Conservation (phyloP, 2,113 vertebrate species). For the Martes martes region DNA sequence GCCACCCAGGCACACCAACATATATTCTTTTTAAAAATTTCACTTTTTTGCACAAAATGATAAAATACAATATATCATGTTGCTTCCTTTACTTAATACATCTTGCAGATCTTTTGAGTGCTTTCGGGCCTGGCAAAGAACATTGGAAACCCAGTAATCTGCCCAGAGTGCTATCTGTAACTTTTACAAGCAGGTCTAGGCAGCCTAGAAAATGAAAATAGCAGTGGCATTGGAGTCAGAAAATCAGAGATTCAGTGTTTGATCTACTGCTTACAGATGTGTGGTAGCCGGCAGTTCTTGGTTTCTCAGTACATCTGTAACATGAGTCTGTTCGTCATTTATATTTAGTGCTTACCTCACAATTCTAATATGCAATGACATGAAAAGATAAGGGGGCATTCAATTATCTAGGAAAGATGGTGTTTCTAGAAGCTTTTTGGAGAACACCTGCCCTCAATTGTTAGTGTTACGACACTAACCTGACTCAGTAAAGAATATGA, state of each 20-base stretch:
- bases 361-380: background rate
- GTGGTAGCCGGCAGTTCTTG: background rate
- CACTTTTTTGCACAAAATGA: background rate
- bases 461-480: background rate
- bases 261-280: background rate
- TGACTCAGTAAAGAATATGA: constrained; percentile 37
- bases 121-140: background rate
- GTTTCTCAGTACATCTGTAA: background rate
- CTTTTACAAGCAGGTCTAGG: background rate
- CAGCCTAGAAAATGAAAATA: background rate
- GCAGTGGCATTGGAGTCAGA: background rate
- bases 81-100: background rate
- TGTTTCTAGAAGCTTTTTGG: background rate
- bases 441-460: background rate
- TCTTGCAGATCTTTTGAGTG: background rate
- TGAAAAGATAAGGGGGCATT: background rate
- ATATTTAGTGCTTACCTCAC: background rate
- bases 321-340: background rate
- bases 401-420: background rate
- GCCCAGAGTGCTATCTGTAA: background rate
- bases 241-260: too few relatives aligned
- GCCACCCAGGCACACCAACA: too few relatives aligned
- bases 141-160: background rate
- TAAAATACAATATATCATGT: background rate
- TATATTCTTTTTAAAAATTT: background rate